Evolutionary conservation across 2,888 invertebrate species (phyloP).

Genomic region (Myopa tessellatipennis): DNA sequence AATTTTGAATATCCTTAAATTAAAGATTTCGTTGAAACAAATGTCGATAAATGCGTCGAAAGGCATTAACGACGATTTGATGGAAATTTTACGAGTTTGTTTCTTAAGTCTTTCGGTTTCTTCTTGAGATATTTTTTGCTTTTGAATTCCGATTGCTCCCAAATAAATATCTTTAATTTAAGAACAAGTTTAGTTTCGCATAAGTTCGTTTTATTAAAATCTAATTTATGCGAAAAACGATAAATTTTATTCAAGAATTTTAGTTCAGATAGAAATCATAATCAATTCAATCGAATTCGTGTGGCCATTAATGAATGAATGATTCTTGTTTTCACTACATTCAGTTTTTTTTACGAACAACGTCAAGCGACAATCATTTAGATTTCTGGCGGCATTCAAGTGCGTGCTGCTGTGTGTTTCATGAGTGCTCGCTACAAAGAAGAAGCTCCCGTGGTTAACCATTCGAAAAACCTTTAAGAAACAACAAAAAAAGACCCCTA

Average conservation of each 20-base stretch:
- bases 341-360: no score
- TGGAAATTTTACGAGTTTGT: not conserved
- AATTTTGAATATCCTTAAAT: no score
- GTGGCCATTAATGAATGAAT: not conserved
- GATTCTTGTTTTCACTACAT: not conserved
- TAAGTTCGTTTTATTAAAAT: no score
- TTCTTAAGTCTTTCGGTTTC: slow-evolving; percentile 6
- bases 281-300: not conserved
- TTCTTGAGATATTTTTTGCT: no score
- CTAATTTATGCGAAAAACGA: no score
- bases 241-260: no score
- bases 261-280: not conserved
- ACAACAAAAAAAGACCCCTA: slow-evolving; percentile 8
- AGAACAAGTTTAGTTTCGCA: no score
- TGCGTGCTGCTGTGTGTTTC: not conserved
- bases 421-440: not conserved
- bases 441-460: not conserved
- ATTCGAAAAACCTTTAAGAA: not conserved
- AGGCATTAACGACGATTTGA: not conserved
- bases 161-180: no score
- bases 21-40: not conserved
- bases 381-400: slow-evolving; percentile 34
- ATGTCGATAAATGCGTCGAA: not conserved
- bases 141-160: no score
- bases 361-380: slow-evolving; percentile 31